Percentiles rank a stretch among this genome's conserved stretches.
Evolutionary conservation across 2,888 invertebrate species (phyloP).

Genomic region (Conops quadrifasciatus): DNA sequence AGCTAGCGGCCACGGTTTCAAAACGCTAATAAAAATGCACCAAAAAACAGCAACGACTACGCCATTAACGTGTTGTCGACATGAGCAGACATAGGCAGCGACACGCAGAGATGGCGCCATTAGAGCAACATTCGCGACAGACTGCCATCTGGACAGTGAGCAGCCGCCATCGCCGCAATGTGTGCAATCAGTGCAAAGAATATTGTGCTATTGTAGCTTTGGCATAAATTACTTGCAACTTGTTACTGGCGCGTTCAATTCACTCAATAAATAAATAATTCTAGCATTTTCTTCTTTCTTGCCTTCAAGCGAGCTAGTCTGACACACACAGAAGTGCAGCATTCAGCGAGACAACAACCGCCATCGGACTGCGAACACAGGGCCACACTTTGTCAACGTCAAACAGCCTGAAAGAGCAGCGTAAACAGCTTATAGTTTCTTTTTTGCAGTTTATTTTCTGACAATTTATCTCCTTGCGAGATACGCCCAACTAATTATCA

Average conservation of each 20-base stretch:
- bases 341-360: constrained; percentile 24
- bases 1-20: background rate
- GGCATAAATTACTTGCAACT: constrained; percentile 45
- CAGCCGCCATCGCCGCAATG: background rate
- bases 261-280: constrained; percentile 5
- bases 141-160: background rate
- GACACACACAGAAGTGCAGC: too few species aligned
- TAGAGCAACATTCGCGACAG: constrained; percentile 3
- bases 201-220: constrained; percentile 11
- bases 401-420: background rate
- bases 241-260: constrained; percentile 34
- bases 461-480: constrained; percentile 5
- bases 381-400: constrained; percentile 12
- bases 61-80: background rate
- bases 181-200: constrained; percentile 13
- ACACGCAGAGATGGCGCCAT: constrained; percentile 17
- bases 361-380: constrained; percentile 11
- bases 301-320: too few species aligned
- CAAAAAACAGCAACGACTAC: background rate
- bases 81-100: background rate
- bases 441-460: background rate
- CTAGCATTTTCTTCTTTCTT: background rate
- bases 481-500: constrained; percentile 11
- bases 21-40: background rate
- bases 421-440: background rate